Evolutionary conservation across 2,797 vertebrate species (phyloP).

Genomic region (Liparis tanakae): DNA sequence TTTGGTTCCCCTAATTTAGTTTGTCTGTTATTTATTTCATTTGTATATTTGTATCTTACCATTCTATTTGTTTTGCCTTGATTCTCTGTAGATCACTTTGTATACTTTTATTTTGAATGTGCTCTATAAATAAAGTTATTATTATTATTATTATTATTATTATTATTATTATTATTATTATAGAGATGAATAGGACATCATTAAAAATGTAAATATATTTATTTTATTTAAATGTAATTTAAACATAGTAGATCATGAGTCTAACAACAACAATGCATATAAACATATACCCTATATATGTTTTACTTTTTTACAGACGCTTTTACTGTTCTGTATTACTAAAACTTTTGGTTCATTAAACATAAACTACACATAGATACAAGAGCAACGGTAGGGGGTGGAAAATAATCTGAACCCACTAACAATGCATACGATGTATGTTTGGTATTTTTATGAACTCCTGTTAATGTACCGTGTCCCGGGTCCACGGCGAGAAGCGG

Average conservation of each 20-base stretch:
- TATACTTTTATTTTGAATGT: too few relatives aligned
- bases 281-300: not conserved
- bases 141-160: too few relatives aligned
- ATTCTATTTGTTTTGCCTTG: too few relatives aligned
- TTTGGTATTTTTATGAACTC: constrained; percentile 32
- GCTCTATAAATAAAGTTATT: too few relatives aligned
- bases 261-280: not conserved
- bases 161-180: too few relatives aligned
- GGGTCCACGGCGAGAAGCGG: not conserved
- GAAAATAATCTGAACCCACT: not conserved
- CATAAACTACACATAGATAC: constrained; percentile 2
- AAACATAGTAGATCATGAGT: too few relatives aligned
- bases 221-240: not conserved
- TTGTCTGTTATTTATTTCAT: too few relatives aligned
- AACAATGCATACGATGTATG: constrained; percentile 3
- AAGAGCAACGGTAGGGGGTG: not conserved
- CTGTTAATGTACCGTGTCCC: constrained; percentile 5
- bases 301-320: constrained; percentile 10
- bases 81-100: too few relatives aligned
- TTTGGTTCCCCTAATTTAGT: too few relatives aligned
- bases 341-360: constrained; percentile 14
- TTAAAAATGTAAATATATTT: too few relatives aligned
- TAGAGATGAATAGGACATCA: too few relatives aligned
- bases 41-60: too few relatives aligned
- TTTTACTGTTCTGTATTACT: constrained; percentile 13